Conservation (phyloP, 2,888 invertebrate species). For the Heliconius erato region DNA sequence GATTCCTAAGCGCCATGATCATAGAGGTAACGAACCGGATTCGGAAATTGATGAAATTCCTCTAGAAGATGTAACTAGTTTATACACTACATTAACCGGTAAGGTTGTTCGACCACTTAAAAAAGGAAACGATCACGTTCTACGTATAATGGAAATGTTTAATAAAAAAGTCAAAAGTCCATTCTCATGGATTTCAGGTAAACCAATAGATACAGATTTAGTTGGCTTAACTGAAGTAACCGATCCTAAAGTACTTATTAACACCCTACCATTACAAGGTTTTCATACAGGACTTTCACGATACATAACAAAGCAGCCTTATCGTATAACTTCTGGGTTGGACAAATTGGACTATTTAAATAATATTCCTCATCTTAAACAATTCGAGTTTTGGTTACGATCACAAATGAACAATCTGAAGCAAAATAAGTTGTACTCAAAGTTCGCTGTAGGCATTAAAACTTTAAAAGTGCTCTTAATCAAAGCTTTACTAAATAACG, state of each 20-base stretch:
- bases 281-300: neutral
- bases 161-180: neutral
- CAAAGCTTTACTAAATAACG: conserved; percentile 61
- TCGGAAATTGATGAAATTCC: neutral
- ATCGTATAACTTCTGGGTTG: neutral
- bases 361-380: neutral
- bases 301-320: neutral
- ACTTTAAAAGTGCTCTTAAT: conserved; percentile 58
- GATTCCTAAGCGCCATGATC: neutral
- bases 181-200: neutral
- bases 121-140: neutral
- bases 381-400: conserved; percentile 53
- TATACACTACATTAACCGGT: neutral
- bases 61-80: neutral
- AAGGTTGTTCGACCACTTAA: neutral
- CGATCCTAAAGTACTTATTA: neutral
- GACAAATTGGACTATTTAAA: neutral
- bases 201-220: neutral
- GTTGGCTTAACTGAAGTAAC: neutral
- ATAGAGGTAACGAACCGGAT: neutral
- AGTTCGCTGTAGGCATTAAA: conserved; percentile 53
- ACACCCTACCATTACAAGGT: neutral
- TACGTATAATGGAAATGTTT: neutral
- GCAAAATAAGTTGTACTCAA: neutral
- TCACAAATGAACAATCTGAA: conserved; percentile 23